phyloP scores from a whole-genome alignment of 2,797 vertebrate species.

The Eupleurogrammus muticus region DNA sequence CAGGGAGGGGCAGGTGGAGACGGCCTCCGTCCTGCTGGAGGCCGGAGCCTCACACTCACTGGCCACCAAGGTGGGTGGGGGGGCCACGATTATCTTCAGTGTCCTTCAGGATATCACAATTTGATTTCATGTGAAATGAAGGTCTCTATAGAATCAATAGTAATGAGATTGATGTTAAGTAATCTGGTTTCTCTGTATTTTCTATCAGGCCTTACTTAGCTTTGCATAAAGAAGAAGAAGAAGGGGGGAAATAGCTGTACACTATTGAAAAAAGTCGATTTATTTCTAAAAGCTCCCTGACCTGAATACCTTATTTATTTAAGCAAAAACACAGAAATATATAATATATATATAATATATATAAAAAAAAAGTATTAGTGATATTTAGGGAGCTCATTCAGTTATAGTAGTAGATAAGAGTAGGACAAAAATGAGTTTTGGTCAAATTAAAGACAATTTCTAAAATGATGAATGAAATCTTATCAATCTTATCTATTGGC shows the following conservation, averaged over 20 bases:
- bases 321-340: too few species aligned
- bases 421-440: neutral
- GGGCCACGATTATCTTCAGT: neutral
- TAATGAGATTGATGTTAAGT: neutral
- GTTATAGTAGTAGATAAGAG: neutral
- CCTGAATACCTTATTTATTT: too few species aligned
- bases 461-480: neutral
- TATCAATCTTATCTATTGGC: too few species aligned
- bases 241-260: too few species aligned
- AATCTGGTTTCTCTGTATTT: too few species aligned
- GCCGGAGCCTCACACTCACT: slow-evolving; percentile 95
- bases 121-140: neutral
- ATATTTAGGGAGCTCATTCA: too few species aligned
- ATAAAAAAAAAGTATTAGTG: too few species aligned
- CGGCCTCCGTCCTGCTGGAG: slow-evolving; percentile 93
- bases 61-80: slow-evolving; percentile 91
- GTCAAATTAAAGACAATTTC: neutral
- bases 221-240: too few species aligned
- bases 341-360: too few species aligned
- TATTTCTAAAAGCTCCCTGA: too few species aligned
- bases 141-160: neutral
- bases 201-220: too few species aligned
- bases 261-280: too few species aligned
- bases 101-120: neutral
- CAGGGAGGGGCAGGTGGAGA: slow-evolving; percentile 95